These are phyloP conservation scores for Chromoteleia sp. DNA, from an alignment of 2,888 invertebrate genomes.

Conservation along the genomic window DNA sequence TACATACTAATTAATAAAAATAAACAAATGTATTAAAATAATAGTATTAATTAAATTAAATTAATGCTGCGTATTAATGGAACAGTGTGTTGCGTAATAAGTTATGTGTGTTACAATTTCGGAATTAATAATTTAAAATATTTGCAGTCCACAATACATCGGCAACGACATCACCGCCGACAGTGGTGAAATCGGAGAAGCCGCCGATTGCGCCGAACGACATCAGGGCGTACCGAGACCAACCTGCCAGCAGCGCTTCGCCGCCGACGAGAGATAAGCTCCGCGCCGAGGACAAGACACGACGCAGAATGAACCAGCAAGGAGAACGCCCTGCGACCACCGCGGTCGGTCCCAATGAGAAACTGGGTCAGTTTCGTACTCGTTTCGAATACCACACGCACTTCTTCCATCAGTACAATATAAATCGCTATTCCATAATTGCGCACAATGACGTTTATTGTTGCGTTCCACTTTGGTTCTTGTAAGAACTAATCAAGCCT, in stretches of 20 bases:
- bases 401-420: slow-evolving; percentile 52
- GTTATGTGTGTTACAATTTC: neutral
- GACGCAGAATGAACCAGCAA: slow-evolving; percentile 84
- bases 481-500: slow-evolving; percentile 20
- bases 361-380: slow-evolving; percentile 78
- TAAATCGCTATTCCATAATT: slow-evolving; percentile 57
- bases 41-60: too few relatives aligned
- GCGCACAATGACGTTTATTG: slow-evolving; percentile 37
- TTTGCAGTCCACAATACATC: slow-evolving; percentile 62
- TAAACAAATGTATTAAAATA: too few relatives aligned
- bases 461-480: slow-evolving; percentile 15
- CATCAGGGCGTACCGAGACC: slow-evolving; percentile 87
- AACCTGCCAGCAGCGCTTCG: slow-evolving; percentile 91
- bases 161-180: slow-evolving; percentile 54
- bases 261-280: slow-evolving; percentile 93
- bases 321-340: slow-evolving; percentile 73
- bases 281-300: slow-evolving; percentile 90
- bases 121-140: slow-evolving; percentile 6
- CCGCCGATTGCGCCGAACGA: slow-evolving; percentile 79
- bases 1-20: too few relatives aligned
- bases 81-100: too few relatives aligned
- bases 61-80: too few relatives aligned
- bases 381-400: slow-evolving; percentile 51
- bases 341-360: slow-evolving; percentile 75
- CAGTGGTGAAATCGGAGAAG: slow-evolving; percentile 75